Conservation (phyloP, 2,888 invertebrate species). For the Polyommatus iphigenia region DNA sequence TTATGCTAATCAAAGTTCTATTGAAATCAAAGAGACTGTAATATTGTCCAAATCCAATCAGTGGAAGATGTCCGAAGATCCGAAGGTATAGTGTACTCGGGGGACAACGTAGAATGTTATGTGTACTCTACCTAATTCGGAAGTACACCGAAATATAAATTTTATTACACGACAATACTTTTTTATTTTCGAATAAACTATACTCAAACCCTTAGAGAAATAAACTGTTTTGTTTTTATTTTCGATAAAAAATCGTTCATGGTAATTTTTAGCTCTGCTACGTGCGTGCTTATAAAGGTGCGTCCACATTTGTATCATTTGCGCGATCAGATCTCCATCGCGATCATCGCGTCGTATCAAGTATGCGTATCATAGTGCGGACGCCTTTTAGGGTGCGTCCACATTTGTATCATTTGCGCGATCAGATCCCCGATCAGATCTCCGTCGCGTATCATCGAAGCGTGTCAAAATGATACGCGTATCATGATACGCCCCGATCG, state of each 20-base stretch:
- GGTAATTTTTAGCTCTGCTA: too few relatives aligned
- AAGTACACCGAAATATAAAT: constrained; percentile 10
- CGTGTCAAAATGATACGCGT: too few relatives aligned
- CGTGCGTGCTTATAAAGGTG: neutral
- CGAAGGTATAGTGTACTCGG: neutral
- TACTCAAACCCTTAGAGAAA: neutral
- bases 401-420: too few relatives aligned
- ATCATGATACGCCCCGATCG: too few relatives aligned
- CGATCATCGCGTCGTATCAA: too few relatives aligned
- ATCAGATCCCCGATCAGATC: too few relatives aligned
- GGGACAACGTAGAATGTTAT: constrained; percentile 9
- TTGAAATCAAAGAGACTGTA: constrained; percentile 4
- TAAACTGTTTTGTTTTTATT: neutral
- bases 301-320: too few relatives aligned
- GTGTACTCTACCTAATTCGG: neutral
- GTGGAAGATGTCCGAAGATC: constrained; percentile 9
- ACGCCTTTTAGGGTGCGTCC: too few relatives aligned
- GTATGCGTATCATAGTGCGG: too few relatives aligned
- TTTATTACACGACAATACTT: constrained; percentile 17
- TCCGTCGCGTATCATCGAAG: too few relatives aligned
- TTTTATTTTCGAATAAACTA: neutral
- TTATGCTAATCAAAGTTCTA: neutral
- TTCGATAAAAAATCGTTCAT: neutral
- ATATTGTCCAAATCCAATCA: constrained; percentile 8
- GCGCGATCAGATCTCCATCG: too few relatives aligned